phyloP scores from a whole-genome alignment of 2,113 vertebrate genomes.

The Helogale parvula region DNA sequence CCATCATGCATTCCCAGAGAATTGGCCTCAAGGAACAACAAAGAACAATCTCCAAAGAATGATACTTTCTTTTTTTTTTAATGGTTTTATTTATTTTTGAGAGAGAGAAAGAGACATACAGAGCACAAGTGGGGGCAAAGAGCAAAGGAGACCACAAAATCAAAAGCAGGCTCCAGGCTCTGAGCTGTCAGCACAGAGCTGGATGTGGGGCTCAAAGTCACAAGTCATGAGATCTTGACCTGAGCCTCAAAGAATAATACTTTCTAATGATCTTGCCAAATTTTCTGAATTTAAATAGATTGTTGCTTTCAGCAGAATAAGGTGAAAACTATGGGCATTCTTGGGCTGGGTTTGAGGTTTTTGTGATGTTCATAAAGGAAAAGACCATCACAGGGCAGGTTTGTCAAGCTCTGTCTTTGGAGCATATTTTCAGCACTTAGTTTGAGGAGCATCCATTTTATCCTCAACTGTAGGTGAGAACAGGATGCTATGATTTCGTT shows the following conservation, averaged over 20 bases:
- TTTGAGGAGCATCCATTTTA: conserved; percentile 12
- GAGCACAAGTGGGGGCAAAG: too few species aligned
- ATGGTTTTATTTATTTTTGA: too few species aligned
- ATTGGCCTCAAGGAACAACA: background rate
- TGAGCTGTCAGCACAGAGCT: too few species aligned
- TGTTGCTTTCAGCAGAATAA: background rate
- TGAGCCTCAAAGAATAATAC: background rate
- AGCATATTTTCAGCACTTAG: background rate
- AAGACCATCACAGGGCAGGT: background rate
- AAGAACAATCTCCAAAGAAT: background rate
- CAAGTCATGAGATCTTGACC: too few species aligned
- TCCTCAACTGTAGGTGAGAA: background rate
- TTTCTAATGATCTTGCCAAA: background rate
- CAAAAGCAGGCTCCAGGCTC: too few species aligned
- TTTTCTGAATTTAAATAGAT: conserved; percentile 34
- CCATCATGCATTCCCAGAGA: background rate
- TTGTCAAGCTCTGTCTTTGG: background rate
- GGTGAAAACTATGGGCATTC: background rate
- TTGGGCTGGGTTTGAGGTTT: background rate
- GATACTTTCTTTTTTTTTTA: background rate
- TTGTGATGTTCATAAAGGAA: background rate
- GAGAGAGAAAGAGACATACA: too few species aligned
- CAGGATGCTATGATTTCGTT: background rate
- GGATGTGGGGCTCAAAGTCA: too few species aligned
- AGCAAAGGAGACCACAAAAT: too few species aligned